Evolutionary conservation across 2,797 vertebrate genomes (phyloP).

Genomic region (Anniella stebbinsi): DNA sequence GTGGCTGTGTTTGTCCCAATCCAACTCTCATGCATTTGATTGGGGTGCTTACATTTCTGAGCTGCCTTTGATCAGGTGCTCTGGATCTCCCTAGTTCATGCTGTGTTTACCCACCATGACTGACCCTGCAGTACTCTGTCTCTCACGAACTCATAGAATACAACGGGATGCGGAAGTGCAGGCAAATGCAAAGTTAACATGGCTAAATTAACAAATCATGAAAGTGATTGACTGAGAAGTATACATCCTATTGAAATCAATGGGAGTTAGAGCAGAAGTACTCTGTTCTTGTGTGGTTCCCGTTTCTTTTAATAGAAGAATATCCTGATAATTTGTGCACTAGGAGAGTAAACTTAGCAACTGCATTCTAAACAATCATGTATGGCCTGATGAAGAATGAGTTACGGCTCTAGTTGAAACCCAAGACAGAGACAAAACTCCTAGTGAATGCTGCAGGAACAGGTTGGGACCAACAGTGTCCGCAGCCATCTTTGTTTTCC

Average conservation of each 20-base stretch:
- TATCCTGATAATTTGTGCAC: no score
- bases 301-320: background rate
- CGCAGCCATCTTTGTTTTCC: slow-evolving; percentile 56
- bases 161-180: background rate
- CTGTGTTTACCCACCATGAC: background rate
- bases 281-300: background rate
- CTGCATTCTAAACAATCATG: background rate
- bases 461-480: slow-evolving; percentile 52
- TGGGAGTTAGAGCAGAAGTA: background rate
- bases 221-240: no score
- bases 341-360: background rate
- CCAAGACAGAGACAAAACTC: slow-evolving; percentile 51
- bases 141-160: no score
- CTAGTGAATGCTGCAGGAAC: slow-evolving; percentile 31
- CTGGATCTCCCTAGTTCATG: background rate
- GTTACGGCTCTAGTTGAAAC: slow-evolving; percentile 12
- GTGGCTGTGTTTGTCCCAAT: background rate
- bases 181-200: background rate
- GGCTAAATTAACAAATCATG: background rate
- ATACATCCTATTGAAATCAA: background rate
- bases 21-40: background rate
- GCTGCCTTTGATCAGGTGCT: background rate
- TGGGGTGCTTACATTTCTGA: background rate
- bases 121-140: background rate
- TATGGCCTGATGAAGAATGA: slow-evolving; percentile 28